Evolutionary conservation across 2,888 invertebrate species (phyloP).

Genomic region (Paralinhomoeus sp.): DNA sequence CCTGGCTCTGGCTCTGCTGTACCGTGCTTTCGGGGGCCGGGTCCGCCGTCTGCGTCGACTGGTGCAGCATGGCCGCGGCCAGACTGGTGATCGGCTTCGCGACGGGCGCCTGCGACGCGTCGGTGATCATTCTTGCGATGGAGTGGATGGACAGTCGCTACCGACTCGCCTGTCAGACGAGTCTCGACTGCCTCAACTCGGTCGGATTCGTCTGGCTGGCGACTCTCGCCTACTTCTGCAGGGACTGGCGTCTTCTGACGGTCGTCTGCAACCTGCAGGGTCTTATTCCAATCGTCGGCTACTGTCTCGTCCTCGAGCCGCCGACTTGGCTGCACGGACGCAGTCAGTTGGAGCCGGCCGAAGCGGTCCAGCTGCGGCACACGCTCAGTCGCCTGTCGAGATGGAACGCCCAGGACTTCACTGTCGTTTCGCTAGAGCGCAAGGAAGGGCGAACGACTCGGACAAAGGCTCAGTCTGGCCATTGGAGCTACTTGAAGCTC

Average conservation of each 20-base stretch:
- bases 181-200: not conserved
- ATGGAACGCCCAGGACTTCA: not conserved
- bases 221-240: not conserved
- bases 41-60: not conserved
- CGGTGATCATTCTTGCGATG: slow-evolving; percentile 1
- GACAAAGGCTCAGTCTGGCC: too few relatives aligned
- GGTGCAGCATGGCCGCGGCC: not conserved
- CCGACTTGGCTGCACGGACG: not conserved
- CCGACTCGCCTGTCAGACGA: not conserved
- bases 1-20: not conserved
- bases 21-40: not conserved
- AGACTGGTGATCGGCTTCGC: not conserved
- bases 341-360: not conserved
- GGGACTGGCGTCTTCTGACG: not conserved
- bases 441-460: too few relatives aligned
- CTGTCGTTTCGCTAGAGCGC: too few relatives aligned
- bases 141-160: not conserved
- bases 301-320: not conserved
- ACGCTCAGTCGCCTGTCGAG: not conserved
- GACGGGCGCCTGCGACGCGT: not conserved
- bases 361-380: not conserved
- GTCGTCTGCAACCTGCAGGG: not conserved
- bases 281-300: not conserved
- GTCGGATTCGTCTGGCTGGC: slow-evolving; percentile 2
- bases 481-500: slow-evolving; percentile 1